phyloP scores from a whole-genome alignment of 2,797 vertebrate species.

The Delichon dasypus region DNA sequence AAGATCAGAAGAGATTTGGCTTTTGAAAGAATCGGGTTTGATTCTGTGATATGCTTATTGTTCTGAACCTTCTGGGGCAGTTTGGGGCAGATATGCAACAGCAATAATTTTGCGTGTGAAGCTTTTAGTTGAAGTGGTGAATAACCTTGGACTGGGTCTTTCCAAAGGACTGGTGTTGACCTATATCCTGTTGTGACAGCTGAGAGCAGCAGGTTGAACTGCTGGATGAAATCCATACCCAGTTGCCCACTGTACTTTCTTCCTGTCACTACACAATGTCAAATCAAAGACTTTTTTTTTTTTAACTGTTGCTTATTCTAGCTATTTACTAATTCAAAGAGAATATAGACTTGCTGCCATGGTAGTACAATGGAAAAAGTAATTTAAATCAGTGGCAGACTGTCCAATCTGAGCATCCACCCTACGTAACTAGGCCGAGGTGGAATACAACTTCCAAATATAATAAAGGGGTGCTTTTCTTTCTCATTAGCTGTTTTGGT shows the following conservation, averaged over 20 bases:
- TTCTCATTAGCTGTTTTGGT: background rate
- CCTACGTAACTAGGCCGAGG: background rate
- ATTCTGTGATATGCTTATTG: background rate
- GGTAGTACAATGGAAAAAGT: background rate
- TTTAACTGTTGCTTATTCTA: slow-evolving; percentile 4
- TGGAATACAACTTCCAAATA: background rate
- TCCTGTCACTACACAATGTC: slow-evolving; percentile 38
- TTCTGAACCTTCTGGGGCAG: background rate
- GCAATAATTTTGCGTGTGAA: background rate
- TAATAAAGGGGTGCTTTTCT: background rate
- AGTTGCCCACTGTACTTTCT: slow-evolving; percentile 46
- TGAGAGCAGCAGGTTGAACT: slow-evolving; percentile 62
- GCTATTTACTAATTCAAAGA: background rate
- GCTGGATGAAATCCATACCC: slow-evolving; percentile 53
- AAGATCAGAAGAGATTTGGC: background rate
- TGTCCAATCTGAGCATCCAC: background rate
- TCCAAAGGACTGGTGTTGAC: background rate
- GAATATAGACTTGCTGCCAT: background rate
- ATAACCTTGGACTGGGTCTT: slow-evolving; percentile 33
- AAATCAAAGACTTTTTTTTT: background rate
- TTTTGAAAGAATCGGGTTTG: background rate
- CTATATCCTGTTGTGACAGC: slow-evolving; percentile 54
- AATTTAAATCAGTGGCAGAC: background rate
- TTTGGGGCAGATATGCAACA: background rate
- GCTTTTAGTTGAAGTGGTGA: background rate